Evolutionary conservation across 2,113 vertebrate genomes (phyloP), one percentile per base, ranked within the genome.

Genomic region (Protomyctophum bolini): DNA sequence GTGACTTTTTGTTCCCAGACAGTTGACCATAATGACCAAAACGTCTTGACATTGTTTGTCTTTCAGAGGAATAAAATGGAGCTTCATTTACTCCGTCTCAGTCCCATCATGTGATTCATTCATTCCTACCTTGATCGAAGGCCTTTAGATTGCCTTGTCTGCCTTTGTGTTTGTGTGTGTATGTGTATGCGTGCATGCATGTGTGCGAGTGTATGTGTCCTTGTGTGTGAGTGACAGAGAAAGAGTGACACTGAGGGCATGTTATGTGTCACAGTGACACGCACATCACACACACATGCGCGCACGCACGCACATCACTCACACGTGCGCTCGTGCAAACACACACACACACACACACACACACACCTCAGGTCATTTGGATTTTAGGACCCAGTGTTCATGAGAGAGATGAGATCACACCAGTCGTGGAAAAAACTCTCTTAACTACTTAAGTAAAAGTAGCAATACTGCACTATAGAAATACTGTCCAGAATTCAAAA

Each of bases 11-110:
- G 84, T 87, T 87, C 61, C 10, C 71, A 76, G 72, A 86, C 83
- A 67, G 76, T 55, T 89, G 72, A 87, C 84, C 76, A 81, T 72
- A 81, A 81, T 84, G 83, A 88, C 81, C 82, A 86, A 87, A 87
- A 90, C 80, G 80, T 87, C 86, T 87, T 84, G 83, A 75, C 80
- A 89, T 90, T 89, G 85, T 87, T 87, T 87, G 80, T 88, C 85
- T 91, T 90, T 88, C 80, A 89, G 83, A 87, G 77, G 86, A 87
- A 91, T 90, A 89, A 89, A 91, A 85, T 87, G 77, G 82, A 88
- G 76, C 76, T 83, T 87, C 73, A 66, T 91, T 90, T 88, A 83
- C 73, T 85, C 71, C 83, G 84, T 77, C 83, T 74, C 9, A 58
- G 72, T 76, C 70, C 63, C 28, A 85, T 76, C 28, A 85, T 76